phyloP scores from a whole-genome alignment of 2,113 vertebrate genomes.

The Octodon degus region DNA sequence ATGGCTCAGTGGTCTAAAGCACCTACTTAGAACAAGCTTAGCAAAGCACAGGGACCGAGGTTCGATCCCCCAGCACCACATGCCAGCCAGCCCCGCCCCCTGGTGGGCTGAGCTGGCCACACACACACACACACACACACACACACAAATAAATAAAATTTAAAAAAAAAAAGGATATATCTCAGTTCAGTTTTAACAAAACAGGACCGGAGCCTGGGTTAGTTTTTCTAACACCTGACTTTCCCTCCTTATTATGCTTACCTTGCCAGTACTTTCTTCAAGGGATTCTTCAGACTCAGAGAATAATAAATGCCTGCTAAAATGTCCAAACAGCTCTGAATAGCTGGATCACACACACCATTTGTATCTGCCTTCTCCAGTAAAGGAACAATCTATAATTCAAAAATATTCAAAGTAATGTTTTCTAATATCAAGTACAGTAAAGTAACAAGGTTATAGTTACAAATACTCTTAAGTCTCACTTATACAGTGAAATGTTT shows the following conservation, averaged over 20 bases:
- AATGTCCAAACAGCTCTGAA: constrained; percentile 89
- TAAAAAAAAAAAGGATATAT: background rate
- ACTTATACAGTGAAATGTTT: constrained; percentile 22
- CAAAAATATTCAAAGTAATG: constrained; percentile 60
- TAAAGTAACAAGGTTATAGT: constrained; percentile 51
- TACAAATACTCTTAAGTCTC: constrained; percentile 47
- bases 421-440: constrained; percentile 47
- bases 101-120: too few species aligned
- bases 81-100: too few species aligned
- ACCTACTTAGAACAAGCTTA: too few species aligned
- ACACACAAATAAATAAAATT: too few species aligned
- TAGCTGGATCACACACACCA: constrained; percentile 78
- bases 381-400: constrained; percentile 88
- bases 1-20: too few species aligned
- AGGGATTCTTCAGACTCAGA: constrained; percentile 91
- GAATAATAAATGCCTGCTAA: constrained; percentile 90
- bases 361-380: constrained; percentile 86
- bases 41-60: too few species aligned
- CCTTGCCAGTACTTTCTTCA: constrained; percentile 91
- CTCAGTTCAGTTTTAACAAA: constrained; percentile 28
- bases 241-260: constrained; percentile 74
- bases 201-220: background rate
- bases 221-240: constrained; percentile 10
- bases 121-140: too few species aligned
- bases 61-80: too few species aligned